Evolutionary conservation across 2,888 invertebrate genomes (phyloP).

Genomic region (Agrotis clavis): DNA sequence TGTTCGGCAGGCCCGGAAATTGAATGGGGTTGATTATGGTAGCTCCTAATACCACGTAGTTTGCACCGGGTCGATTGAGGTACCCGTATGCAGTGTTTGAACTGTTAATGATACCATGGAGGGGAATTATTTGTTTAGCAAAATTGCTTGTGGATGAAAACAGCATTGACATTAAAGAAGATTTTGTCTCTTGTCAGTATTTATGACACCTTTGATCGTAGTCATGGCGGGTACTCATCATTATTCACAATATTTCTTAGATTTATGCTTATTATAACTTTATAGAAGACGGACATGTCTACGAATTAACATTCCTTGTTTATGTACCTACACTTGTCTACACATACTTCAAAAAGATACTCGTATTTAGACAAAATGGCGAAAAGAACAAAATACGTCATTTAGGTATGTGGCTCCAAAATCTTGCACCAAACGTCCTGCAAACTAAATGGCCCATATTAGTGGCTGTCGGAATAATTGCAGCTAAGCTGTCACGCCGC

Average conservation of each 20-base stretch:
- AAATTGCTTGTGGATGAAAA: neutral
- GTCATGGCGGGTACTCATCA: too few species aligned
- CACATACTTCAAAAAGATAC: neutral
- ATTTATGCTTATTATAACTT: neutral
- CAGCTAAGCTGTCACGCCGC: constrained; percentile 17
- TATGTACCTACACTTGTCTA: neutral
- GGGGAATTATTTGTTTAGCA: neutral
- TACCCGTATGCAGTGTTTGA: neutral
- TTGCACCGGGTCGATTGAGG: constrained; percentile 24
- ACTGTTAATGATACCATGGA: neutral
- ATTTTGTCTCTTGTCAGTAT: too few species aligned
- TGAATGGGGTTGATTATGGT: constrained; percentile 60
- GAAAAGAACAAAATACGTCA: too few species aligned
- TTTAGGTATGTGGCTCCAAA: neutral
- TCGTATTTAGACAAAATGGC: neutral
- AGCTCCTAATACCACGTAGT: constrained; percentile 51
- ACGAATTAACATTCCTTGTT: neutral
- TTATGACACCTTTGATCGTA: too few species aligned
- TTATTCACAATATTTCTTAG: too few species aligned
- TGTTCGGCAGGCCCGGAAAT: constrained; percentile 63
- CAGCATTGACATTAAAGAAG: too few species aligned
- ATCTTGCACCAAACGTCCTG: neutral
- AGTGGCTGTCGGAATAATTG: constrained; percentile 31
- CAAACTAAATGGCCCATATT: constrained; percentile 15
- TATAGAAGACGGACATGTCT: neutral